Conservation (phyloP, 2,113 vertebrate species). For the Neodontobutis hainanensis region DNA sequence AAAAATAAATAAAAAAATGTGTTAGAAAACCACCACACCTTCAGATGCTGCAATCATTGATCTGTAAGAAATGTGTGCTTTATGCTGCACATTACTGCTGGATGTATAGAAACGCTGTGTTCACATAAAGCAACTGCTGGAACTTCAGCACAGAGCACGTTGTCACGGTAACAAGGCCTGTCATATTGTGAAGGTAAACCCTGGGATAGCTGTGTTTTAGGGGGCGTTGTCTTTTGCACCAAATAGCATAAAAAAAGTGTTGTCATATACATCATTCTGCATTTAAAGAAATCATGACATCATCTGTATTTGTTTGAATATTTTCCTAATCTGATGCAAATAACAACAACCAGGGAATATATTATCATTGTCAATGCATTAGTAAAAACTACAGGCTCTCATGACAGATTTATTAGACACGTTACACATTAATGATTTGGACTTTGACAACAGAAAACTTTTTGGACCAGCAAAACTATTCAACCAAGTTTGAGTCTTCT, state of each 20-base stretch:
- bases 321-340: too few relatives aligned
- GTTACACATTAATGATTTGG: too few relatives aligned
- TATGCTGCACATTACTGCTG: neutral
- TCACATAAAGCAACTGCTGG: slow-evolving; percentile 30
- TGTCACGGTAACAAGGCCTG: slow-evolving; percentile 57
- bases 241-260: slow-evolving; percentile 2
- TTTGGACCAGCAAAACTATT: too few relatives aligned
- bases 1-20: neutral
- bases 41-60: slow-evolving; percentile 4
- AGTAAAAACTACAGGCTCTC: too few relatives aligned
- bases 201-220: slow-evolving; percentile 39
- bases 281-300: too few relatives aligned
- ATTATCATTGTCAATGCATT: too few relatives aligned
- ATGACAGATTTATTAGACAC: too few relatives aligned
- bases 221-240: slow-evolving; percentile 26
- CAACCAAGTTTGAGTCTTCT: too few relatives aligned
- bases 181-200: slow-evolving; percentile 45
- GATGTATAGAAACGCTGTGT: neutral
- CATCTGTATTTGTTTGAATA: too few relatives aligned
- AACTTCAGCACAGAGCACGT: slow-evolving; percentile 47
- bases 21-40: slow-evolving; percentile 10
- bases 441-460: too few relatives aligned
- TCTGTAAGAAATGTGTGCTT: neutral
- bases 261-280: too few relatives aligned
- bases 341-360: too few relatives aligned